Conservation (phyloP, 2,888 invertebrate species). For the Archips xylosteana region DNA sequence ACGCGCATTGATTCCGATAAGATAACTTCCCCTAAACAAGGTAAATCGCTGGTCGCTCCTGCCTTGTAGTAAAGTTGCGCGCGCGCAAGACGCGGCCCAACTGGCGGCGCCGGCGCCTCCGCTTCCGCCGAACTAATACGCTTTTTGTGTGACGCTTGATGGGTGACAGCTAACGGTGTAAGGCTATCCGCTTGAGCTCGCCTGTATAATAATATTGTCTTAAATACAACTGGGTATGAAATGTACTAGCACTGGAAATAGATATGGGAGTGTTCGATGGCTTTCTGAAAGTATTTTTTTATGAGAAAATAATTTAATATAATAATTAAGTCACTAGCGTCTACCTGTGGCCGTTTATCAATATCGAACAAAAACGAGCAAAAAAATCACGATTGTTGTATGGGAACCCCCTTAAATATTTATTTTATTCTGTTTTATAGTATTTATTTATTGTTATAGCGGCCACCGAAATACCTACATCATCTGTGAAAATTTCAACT, state of each 20-base stretch:
- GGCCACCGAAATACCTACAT: no score
- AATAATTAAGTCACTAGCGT: no score
- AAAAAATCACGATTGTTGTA: no score
- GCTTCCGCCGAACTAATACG: slow-evolving; percentile 28
- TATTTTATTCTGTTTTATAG: no score
- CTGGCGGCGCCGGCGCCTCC: slow-evolving; percentile 32
- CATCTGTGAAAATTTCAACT: no score
- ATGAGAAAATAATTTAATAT: no score
- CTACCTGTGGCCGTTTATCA: no score
- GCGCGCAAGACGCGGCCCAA: slow-evolving; percentile 21
- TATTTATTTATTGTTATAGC: no score
- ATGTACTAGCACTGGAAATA: neutral
- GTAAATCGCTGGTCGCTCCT: neutral
- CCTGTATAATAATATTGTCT: neutral
- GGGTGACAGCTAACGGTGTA: slow-evolving; percentile 14
- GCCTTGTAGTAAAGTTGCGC: neutral
- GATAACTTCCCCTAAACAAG: no score
- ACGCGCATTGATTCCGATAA: no score
- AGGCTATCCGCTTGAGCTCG: neutral
- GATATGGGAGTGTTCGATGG: neutral
- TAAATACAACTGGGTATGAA: neutral
- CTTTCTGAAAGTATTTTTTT: neutral
- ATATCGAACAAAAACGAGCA: no score
- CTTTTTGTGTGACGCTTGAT: slow-evolving; percentile 22
- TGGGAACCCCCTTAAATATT: no score